Conservation (phyloP, 2,113 vertebrate species). For the Hydropotes inermis region DNA sequence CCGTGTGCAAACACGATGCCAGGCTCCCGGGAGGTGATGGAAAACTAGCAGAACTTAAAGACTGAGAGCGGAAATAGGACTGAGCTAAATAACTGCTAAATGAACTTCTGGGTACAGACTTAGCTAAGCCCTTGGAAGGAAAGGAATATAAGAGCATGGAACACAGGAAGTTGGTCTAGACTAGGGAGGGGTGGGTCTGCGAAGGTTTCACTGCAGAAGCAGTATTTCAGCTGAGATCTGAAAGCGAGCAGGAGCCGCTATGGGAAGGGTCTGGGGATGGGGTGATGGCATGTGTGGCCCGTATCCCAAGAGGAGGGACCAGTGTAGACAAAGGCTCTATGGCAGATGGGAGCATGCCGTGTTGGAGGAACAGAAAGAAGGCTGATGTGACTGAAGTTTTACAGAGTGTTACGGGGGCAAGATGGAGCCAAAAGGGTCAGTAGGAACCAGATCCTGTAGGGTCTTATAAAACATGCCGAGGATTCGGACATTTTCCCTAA, state of each 20-base stretch:
- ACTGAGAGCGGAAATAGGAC: background rate
- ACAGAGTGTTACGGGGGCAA: background rate
- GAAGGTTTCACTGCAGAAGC: background rate
- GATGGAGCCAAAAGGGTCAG: background rate
- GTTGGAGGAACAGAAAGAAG: background rate
- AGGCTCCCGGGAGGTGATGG: background rate
- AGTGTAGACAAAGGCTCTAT: background rate
- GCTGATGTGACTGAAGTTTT: background rate
- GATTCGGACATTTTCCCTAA: background rate
- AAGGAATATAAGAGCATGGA: background rate
- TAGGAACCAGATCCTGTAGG: background rate
- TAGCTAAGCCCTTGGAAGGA: background rate
- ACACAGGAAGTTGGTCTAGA: background rate
- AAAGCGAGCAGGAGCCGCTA: background rate
- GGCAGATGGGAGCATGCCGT: background rate
- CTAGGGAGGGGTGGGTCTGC: background rate
- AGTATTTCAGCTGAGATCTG: background rate
- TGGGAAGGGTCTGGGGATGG: background rate
- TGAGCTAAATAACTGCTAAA: background rate
- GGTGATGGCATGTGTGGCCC: too few species aligned
- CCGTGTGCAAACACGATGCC: background rate
- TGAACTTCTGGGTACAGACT: background rate
- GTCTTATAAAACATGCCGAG: background rate
- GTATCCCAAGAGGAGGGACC: background rate
- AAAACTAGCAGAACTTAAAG: background rate